phyloP scores from a whole-genome alignment of 1,140 invertebrate genomes.

The Gryllus bimaculatus region DNA sequence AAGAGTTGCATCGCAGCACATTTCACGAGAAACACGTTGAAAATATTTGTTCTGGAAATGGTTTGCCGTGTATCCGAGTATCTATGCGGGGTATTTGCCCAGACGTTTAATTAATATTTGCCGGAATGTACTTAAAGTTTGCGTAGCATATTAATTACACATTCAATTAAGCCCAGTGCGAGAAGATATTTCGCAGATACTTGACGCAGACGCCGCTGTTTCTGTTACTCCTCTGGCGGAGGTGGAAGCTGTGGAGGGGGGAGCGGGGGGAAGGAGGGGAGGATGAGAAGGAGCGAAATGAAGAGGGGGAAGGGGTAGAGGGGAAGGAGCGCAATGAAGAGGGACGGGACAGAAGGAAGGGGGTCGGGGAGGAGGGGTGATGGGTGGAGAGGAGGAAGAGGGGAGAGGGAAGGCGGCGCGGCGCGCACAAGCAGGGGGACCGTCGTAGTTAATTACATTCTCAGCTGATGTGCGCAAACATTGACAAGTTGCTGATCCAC shows the following conservation, averaged over 20 bases:
- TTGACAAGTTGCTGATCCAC: slow-evolving; percentile 3
- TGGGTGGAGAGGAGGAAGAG: too few species aligned
- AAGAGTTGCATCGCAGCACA: not conserved
- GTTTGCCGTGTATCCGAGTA: not conserved
- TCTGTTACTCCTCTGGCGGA: not conserved
- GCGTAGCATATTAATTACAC: slow-evolving; percentile 4
- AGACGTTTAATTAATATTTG: slow-evolving; percentile 6
- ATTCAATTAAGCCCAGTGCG: slow-evolving; percentile 3
- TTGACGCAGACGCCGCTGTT: not conserved
- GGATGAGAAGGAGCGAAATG: not conserved
- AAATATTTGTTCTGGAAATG: slow-evolving; percentile 5
- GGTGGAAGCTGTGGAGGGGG: not conserved
- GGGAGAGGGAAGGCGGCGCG: not conserved
- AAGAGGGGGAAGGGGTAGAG: too few species aligned
- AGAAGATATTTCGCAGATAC: slow-evolving; percentile 1
- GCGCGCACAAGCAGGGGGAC: not conserved
- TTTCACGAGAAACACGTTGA: not conserved
- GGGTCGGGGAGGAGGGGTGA: too few species aligned
- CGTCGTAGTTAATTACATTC: slow-evolving; percentile 1
- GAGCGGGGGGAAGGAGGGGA: not conserved
- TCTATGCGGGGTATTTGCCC: not conserved
- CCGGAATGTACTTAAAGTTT: slow-evolving; percentile 4
- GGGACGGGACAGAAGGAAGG: too few species aligned
- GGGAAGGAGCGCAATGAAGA: too few species aligned
- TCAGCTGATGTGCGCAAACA: not conserved